Evolutionary conservation across 1,140 invertebrate species (phyloP).

Genomic region (Pristionchus pacificus): DNA sequence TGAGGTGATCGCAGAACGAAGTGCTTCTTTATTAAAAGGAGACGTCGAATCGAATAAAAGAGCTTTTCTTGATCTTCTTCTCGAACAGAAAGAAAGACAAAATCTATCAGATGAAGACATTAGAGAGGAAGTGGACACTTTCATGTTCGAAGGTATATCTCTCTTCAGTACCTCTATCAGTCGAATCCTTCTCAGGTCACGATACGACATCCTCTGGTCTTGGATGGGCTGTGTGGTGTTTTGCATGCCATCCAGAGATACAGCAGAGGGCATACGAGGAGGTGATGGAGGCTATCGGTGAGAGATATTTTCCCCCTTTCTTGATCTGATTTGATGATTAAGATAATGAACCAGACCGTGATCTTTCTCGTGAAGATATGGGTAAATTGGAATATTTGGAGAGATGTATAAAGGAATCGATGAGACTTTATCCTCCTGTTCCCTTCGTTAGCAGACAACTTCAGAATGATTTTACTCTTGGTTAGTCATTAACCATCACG

Average conservation of each 20-base stretch:
- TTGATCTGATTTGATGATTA: not conserved
- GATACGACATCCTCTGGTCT: conserved; percentile 82
- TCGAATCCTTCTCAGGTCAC: conserved; percentile 64
- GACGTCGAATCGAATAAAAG: conserved; percentile 56
- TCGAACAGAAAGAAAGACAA: conserved; percentile 74
- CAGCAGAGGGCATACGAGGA: conserved; percentile 76
- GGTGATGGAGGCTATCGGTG: conserved; percentile 63
- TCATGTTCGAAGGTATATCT: conserved; percentile 76
- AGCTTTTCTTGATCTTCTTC: conserved; percentile 85
- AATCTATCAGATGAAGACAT: conserved; percentile 64
- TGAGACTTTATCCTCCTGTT: conserved; percentile 64
- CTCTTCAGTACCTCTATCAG: too few species aligned
- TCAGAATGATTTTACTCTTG: conserved; percentile 66
- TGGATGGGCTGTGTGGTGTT: conserved; percentile 64
- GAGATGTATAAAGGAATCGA: conserved; percentile 69
- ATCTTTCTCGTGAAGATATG: conserved; percentile 74
- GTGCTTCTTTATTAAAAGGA: not conserved
- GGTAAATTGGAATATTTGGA: conserved; percentile 78
- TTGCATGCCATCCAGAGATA: conserved; percentile 59
- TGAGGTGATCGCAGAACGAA: not conserved
- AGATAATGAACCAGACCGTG: conserved; percentile 67
- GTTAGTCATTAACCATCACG: not conserved
- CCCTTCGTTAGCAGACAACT: conserved; percentile 73
- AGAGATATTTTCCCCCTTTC: not conserved
- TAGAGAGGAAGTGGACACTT: conserved; percentile 73